Evolutionary conservation across 1,140 invertebrate genomes (phyloP), one percentile per base, ranked within the genome.

Genomic region (Eubasilissa regina): DNA sequence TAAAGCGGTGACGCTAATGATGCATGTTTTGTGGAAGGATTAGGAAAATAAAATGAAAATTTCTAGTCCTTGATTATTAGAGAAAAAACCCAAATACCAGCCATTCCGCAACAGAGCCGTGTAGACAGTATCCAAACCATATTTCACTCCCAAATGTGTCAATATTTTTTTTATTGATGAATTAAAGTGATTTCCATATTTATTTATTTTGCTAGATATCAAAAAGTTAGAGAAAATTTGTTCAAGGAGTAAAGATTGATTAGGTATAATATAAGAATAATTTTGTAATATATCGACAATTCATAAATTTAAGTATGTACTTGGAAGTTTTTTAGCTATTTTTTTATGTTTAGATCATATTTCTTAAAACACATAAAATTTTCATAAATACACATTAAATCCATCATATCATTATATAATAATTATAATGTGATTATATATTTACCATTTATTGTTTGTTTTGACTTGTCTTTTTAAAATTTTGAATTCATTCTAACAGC

Each of bases 221-320:
- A 21, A 58, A 58, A 15, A 58, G 55, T 58, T 58, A 19, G 21
- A 15, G 21, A 58, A 58, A 58, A 10, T 58, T 21, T 15, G 53
- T 56, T 56, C 53, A 56, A 56, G 53, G 19, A 56, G 19, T 56
- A 56, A 35, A 56, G 53, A 58, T 21, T 58, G 55, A 58, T 58
- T 58, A 58, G 55, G 17, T 10, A 19, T 58, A 58, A 58, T 15
- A 6, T 10, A 21, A 58, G 55, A 15, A 35, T 35, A 35, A 58
- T 19, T 58, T 58, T 58, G 55, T 21, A 58, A 58, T 58, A 15
- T 58, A 58, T 58, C 0, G 55, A 58, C 55, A 58, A 58, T 58
- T 58, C 55, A 58, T 58, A 58, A 58, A 11, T 58, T 58, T 58
- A 58, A 58, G 55, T 58, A 58, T 21, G 21, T 17, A 56, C 15